A percentile compares a stretch with the other conserved stretches of the same genome.
Evolutionary conservation across 2,797 vertebrate genomes (phyloP).

Genomic region (Numenius phaeopus): DNA sequence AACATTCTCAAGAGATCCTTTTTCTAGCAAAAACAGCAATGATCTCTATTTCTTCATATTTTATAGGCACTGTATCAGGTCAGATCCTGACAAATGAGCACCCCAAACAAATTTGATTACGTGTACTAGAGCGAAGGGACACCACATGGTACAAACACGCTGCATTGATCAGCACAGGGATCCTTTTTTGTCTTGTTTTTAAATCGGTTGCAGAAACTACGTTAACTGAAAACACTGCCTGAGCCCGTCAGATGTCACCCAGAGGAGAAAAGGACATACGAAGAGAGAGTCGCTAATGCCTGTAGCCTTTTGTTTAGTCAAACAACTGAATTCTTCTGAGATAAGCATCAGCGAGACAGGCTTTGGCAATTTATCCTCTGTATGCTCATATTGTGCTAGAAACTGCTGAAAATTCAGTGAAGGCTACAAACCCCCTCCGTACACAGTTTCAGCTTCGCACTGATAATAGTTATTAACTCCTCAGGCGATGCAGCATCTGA

Average conservation of each 20-base stretch:
- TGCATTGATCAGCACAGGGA: neutral
- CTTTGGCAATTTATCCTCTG: neutral
- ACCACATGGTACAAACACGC: neutral
- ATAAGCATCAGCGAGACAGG: neutral
- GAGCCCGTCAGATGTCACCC: neutral
- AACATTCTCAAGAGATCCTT: neutral
- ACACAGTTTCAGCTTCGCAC: neutral
- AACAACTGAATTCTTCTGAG: neutral
- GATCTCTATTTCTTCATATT: neutral
- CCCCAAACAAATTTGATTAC: neutral
- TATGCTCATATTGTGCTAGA: neutral
- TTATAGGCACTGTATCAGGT: neutral
- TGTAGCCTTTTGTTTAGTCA: neutral
- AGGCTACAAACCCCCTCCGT: neutral
- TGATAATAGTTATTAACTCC: constrained; percentile 16
- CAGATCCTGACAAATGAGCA: neutral
- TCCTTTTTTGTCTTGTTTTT: neutral
- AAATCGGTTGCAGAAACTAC: neutral
- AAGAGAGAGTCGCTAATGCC: neutral
- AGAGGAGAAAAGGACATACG: neutral
- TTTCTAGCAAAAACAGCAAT: neutral
- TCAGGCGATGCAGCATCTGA: neutral
- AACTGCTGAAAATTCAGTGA: neutral
- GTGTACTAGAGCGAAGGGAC: neutral
- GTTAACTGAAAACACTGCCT: neutral